Conservation (phyloP, 2,888 invertebrate species). For the Cryptocephalus moraei region DNA sequence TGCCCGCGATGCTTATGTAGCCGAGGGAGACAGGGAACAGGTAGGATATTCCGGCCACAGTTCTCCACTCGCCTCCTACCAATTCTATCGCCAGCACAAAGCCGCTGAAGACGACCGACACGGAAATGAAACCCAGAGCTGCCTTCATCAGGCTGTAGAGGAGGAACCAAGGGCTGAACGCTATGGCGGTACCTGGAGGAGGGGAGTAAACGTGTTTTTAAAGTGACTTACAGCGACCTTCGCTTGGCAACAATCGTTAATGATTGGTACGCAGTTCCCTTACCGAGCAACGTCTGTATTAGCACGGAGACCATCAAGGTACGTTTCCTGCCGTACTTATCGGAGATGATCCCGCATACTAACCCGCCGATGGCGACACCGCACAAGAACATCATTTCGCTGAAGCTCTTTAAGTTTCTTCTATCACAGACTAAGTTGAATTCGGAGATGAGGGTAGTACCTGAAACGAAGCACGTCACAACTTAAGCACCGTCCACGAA, state of each 20-base stretch:
- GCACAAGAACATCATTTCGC: slow-evolving; percentile 67
- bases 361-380: slow-evolving; percentile 71
- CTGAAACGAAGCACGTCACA: slow-evolving; percentile 25
- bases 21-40: slow-evolving; percentile 69
- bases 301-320: slow-evolving; percentile 62
- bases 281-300: slow-evolving; percentile 56
- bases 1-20: slow-evolving; percentile 61
- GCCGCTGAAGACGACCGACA: slow-evolving; percentile 73
- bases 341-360: slow-evolving; percentile 68
- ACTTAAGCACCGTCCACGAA: neutral
- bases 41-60: slow-evolving; percentile 70
- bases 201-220: neutral
- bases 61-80: slow-evolving; percentile 70
- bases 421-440: slow-evolving; percentile 69
- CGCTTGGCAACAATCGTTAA: neutral
- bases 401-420: slow-evolving; percentile 56
- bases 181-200: slow-evolving; percentile 42
- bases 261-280: neutral
- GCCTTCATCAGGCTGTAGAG: slow-evolving; percentile 61
- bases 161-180: slow-evolving; percentile 59
- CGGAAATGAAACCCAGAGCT: slow-evolving; percentile 63
- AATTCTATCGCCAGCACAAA: slow-evolving; percentile 71
- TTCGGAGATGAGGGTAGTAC: slow-evolving; percentile 63
- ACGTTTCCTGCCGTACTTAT: slow-evolving; percentile 67
- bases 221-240: too few species aligned